A percentile compares a stretch with the other conserved stretches of the same genome.
Conservation (phyloP, 2,888 invertebrate species). For the Phaedon cochleariae region DNA sequence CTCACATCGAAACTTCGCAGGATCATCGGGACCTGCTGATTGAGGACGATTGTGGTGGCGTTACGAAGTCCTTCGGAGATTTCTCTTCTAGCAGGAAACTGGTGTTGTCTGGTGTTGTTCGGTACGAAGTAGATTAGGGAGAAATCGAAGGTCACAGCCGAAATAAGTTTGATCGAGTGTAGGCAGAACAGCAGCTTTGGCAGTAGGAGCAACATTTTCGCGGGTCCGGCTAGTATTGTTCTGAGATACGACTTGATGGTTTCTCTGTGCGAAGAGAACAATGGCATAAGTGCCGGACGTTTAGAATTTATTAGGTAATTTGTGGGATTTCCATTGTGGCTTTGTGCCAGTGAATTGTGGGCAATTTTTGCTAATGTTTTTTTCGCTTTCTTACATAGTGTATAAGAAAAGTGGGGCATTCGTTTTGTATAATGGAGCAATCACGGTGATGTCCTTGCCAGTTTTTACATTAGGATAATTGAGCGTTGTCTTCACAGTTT, state of each 20-base stretch:
- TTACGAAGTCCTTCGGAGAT: conserved; percentile 43
- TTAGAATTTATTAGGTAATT: conserved; percentile 37
- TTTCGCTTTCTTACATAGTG: background rate
- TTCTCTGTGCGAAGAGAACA: conserved; percentile 24
- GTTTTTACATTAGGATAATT: no score
- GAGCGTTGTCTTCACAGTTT: no score
- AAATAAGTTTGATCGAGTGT: conserved; percentile 18
- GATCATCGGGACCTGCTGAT: conserved; percentile 44
- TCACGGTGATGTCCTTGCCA: background rate
- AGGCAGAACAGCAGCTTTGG: conserved; percentile 20
- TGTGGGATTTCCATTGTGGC: conserved; percentile 23
- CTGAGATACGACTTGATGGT: background rate
- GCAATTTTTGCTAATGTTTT: conserved; percentile 25
- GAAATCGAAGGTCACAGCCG: conserved; percentile 34
- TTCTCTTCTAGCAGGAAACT: conserved; percentile 41
- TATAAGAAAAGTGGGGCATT: background rate
- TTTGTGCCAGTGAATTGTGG: conserved; percentile 9
- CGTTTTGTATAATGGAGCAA: background rate
- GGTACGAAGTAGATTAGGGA: conserved; percentile 46
- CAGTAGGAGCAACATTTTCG: conserved; percentile 35
- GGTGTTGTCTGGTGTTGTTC: conserved; percentile 37
- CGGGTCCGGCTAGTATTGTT: background rate
- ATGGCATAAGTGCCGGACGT: conserved; percentile 31
- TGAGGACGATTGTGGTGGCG: conserved; percentile 46
- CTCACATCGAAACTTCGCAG: conserved; percentile 46